These are phyloP conservation scores for Saimiri boliviensis DNA, from an alignment of 2,113 vertebrate species.

Conservation along the genomic window DNA sequence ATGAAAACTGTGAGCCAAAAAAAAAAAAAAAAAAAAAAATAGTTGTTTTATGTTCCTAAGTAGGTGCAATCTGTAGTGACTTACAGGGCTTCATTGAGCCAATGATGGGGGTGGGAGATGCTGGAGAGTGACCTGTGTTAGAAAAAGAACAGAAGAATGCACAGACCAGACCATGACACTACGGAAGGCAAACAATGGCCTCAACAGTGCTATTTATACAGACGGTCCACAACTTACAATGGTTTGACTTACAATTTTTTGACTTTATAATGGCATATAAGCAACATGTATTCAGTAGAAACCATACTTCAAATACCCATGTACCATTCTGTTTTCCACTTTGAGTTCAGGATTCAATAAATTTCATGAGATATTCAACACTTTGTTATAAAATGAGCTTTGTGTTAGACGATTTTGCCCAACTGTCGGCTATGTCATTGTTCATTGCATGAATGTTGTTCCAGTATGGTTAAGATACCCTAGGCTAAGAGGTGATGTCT, in stretches of 20 bases:
- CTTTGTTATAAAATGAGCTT: not conserved
- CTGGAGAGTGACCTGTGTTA: not conserved
- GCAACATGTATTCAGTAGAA: not conserved
- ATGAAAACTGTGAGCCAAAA: not conserved
- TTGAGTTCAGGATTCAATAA: not conserved
- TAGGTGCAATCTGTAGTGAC: not conserved
- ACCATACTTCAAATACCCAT: not conserved
- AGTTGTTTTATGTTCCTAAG: rapidly evolving
- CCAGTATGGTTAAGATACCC: not conserved
- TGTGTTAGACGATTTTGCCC: not conserved
- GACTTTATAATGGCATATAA: not conserved
- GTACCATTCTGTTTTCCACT: not conserved
- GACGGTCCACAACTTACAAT: not conserved
- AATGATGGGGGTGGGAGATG: rapidly evolving
- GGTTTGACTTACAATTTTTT: not conserved
- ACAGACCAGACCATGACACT: not conserved
- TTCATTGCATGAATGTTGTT: too few species aligned
- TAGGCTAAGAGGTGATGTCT: not conserved
- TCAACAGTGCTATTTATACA: not conserved
- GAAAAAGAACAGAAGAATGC: not conserved
- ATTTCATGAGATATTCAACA: not conserved
- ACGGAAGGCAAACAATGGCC: not conserved
- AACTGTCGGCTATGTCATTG: not conserved
- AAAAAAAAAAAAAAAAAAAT: not conserved
- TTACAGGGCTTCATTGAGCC: not conserved